Base-by-base conservation (phyloP, 2,888 invertebrate species). In the Parnassius mnemosyne region DNA sequence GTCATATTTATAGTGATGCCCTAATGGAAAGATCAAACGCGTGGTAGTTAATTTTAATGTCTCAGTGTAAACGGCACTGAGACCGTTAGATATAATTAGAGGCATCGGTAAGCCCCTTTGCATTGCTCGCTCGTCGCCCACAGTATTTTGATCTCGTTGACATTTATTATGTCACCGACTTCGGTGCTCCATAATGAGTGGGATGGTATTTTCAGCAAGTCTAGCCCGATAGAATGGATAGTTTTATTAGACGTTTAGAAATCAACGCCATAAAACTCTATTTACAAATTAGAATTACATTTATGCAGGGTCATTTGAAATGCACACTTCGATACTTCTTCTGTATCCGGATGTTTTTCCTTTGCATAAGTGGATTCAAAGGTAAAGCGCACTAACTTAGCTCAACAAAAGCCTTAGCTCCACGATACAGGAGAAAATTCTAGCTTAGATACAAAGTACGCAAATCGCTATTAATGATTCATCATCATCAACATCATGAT, bases 1-100 rank as follows among this genome's bases (percentile, higher is more conserved):
- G 77, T 75, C 77, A 76, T 87, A 87, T 89, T 87, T 89, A 88
- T 84, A 88, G 87, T 74, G 73, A 72, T 81, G 81, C 79, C 80
- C 85, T 90, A 89, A 89, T 89, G 89, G 88, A 89, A 90, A 91
- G 90, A 91, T 91, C 90, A 91, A 90, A 91, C 82, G 89, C 78
- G 76, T 74, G 78, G 79, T 78, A 83, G 81, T 89, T 89, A 88
- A 89, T 89, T 89, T 91, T 90, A 89, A 89, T 89, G 89, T 88
- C 89, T 85, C 85, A 75, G 83, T 88, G 87, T 85, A 84, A 84
- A 83, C 84, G 84, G 80, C 79, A 83, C 77, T 74, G 78, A 75
- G 75, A 68, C 79, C 78, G 87, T 80, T 87, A 83, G 87, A 85
- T 89, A 91, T 90, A 89, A 90, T 89, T 90, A 89, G 89, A 87